Conservation (phyloP, 2,113 vertebrate species). For the Nothocercus julius region DNA sequence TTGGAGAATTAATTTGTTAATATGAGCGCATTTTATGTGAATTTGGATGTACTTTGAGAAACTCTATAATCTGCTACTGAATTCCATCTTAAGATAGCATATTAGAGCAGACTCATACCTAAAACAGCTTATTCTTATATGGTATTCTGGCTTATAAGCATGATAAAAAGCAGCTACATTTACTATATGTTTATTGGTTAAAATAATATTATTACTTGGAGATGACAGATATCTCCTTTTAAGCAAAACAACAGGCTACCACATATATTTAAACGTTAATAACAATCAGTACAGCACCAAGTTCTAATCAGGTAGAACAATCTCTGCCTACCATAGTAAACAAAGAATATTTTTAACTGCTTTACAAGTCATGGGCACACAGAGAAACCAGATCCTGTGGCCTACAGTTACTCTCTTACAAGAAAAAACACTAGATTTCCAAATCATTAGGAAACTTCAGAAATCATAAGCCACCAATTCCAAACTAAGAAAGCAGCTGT, state of each 20-base stretch:
- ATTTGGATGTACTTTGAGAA: not conserved
- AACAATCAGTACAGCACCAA: not conserved
- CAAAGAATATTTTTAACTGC: rapidly evolving
- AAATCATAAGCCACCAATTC: not conserved
- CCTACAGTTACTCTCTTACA: not conserved
- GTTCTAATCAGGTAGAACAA: not conserved
- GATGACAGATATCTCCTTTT: not conserved
- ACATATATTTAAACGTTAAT: rapidly evolving
- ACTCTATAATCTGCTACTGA: not conserved
- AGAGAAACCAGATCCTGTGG: not conserved
- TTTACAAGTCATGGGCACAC: not conserved
- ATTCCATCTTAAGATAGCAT: not conserved
- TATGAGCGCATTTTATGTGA: not conserved
- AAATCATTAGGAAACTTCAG: not conserved
- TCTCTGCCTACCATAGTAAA: not conserved
- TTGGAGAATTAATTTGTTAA: not conserved
- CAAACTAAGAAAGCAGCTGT: constrained; percentile 20
- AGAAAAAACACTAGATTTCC: not conserved
- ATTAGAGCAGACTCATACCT: not conserved
- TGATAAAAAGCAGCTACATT: not conserved
- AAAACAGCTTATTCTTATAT: not conserved
- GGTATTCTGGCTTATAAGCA: not conserved
- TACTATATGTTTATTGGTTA: not conserved
- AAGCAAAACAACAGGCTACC: not conserved
- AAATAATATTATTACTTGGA: not conserved